phyloP scores from a whole-genome alignment of 2,797 vertebrate genomes.

The Pachyuromys duprasi region DNA sequence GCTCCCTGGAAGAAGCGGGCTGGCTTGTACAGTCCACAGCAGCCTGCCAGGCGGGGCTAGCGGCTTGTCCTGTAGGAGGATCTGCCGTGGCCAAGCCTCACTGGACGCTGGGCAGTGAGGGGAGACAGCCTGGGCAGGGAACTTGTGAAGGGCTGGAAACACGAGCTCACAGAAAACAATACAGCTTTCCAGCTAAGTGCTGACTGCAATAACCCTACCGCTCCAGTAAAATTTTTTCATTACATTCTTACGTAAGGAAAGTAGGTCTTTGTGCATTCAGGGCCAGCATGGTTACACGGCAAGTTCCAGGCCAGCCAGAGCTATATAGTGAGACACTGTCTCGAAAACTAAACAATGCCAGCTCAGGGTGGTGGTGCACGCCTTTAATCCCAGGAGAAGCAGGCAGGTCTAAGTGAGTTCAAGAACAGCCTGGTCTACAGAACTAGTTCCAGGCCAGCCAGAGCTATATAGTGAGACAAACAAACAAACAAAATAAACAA shows the following conservation, averaged over 20 bases:
- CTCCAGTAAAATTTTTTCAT: neutral
- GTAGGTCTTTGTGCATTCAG: neutral
- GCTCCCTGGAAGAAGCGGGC: neutral
- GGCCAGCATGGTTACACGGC: neutral
- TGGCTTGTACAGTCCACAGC: neutral
- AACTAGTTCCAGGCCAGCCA: neutral
- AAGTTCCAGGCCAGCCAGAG: too few relatives aligned
- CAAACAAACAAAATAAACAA: neutral
- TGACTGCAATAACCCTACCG: neutral
- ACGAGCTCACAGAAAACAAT: neutral
- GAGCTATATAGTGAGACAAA: neutral
- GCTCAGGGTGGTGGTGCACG: neutral
- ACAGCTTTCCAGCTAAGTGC: conserved; percentile 8
- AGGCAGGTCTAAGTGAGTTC: neutral
- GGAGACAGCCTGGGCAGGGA: neutral
- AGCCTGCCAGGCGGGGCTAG: neutral
- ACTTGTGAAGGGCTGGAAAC: neutral
- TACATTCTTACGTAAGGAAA: neutral
- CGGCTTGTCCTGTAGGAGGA: neutral
- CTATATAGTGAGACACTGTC: too few relatives aligned
- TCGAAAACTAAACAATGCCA: too few relatives aligned
- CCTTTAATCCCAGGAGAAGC: too few relatives aligned
- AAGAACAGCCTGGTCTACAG: neutral
- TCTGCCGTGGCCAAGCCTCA: neutral
- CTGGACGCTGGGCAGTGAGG: neutral